These are phyloP conservation scores for Scopus umbretta DNA, from an alignment of 2,113 vertebrate species.

Conservation along the genomic window DNA sequence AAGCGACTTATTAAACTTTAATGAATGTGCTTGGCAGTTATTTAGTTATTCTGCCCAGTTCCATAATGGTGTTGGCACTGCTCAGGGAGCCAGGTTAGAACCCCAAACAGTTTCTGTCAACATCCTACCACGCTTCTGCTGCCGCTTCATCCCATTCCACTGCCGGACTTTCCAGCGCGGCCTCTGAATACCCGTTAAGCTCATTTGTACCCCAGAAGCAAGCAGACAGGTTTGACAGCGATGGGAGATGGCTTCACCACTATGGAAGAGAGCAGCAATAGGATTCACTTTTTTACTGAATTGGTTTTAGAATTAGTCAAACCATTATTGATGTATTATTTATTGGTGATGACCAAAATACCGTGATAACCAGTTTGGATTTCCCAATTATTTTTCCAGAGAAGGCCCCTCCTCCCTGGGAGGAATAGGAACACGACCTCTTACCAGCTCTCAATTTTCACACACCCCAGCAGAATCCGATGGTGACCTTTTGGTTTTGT, in stretches of 20 bases:
- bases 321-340: neutral
- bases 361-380: neutral
- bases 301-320: neutral
- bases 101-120: neutral
- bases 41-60: neutral
- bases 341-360: neutral
- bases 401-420: neutral
- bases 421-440: neutral
- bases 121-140: neutral
- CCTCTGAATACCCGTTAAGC: neutral
- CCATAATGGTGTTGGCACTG: neutral
- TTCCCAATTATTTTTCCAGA: neutral
- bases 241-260: neutral
- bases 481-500: neutral
- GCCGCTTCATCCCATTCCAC: neutral
- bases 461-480: neutral
- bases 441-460: neutral
- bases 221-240: neutral
- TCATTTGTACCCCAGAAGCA: neutral
- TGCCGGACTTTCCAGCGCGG: rapidly evolving
- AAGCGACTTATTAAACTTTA: neutral
- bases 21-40: neutral
- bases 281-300: neutral
- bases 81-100: neutral
- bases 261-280: neutral